Percentiles rank a stretch among this genome's conserved stretches.
These are phyloP conservation scores for Peromyscus eremicus DNA, from an alignment of 2,797 vertebrate genomes.

Conservation along the genomic window DNA sequence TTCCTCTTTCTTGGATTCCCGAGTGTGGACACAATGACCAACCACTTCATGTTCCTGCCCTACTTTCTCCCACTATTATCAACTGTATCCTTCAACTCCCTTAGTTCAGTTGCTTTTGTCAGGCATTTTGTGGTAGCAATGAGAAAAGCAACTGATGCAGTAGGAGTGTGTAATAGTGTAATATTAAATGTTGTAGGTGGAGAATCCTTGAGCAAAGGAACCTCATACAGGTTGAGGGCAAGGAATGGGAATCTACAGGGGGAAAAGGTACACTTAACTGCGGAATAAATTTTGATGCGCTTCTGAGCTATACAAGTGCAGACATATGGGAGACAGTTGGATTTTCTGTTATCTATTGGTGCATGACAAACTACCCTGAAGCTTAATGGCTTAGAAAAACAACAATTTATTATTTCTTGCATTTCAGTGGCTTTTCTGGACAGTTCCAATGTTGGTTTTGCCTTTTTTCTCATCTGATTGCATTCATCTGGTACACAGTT, in stretches of 20 bases:
- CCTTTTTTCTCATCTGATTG: background rate
- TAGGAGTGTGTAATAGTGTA: background rate
- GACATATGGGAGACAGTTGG: conserved; percentile 5
- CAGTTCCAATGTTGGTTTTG: conserved; percentile 3
- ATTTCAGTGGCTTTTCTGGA: conserved; percentile 58
- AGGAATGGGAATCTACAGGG: background rate
- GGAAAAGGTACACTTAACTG: background rate
- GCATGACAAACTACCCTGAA: conserved; percentile 22
- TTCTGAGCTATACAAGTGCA: background rate
- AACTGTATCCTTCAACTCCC: background rate
- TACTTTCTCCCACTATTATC: too few species aligned
- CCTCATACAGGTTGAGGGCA: background rate
- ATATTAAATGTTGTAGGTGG: background rate
- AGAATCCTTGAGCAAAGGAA: background rate
- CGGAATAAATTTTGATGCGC: background rate
- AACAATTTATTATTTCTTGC: conserved; percentile 26
- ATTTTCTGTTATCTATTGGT: background rate
- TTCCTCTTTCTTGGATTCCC: background rate
- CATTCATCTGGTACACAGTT: background rate
- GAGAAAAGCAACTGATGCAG: background rate
- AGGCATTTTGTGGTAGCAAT: background rate
- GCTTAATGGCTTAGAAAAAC: conserved; percentile 29
- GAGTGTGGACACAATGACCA: background rate
- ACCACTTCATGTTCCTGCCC: background rate
- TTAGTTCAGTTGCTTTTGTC: background rate